Evolutionary conservation across 2,113 vertebrate species (phyloP).

Genomic region (Corydoras sp.): DNA sequence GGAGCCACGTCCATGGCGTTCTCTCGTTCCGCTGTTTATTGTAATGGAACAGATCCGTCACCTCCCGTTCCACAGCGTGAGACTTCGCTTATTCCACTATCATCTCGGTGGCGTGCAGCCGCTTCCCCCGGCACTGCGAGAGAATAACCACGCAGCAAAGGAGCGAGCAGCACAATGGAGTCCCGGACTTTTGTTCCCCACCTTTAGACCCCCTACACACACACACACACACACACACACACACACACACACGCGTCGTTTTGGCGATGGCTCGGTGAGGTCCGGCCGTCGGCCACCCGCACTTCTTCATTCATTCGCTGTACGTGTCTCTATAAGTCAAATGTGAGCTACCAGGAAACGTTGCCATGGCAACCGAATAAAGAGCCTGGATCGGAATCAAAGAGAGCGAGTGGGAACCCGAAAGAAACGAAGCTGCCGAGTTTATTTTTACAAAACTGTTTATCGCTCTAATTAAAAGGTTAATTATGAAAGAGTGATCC

Average conservation of each 20-base stretch:
- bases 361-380: slow-evolving; percentile 65
- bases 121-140: neutral
- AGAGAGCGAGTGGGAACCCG: slow-evolving; percentile 52
- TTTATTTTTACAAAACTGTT: slow-evolving; percentile 39
- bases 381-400: slow-evolving; percentile 52
- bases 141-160: neutral
- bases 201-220: neutral
- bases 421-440: slow-evolving; percentile 50
- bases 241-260: no score
- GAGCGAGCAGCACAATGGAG: neutral
- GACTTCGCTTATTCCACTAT: neutral
- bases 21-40: slow-evolving; percentile 1
- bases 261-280: no score
- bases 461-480: slow-evolving; percentile 4
- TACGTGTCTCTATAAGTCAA: slow-evolving; percentile 51
- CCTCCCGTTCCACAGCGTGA: neutral
- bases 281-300: slow-evolving; percentile 7
- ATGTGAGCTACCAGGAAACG: slow-evolving; percentile 54
- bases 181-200: neutral
- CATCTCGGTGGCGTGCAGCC: neutral
- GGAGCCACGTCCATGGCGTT: neutral
- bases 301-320: slow-evolving; percentile 21
- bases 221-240: no score
- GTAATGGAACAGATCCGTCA: neutral
- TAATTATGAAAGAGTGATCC: slow-evolving; percentile 41